These are phyloP conservation scores for Leptopilina boulardi DNA, from an alignment of 1,140 invertebrate species.

Conservation along the genomic window DNA sequence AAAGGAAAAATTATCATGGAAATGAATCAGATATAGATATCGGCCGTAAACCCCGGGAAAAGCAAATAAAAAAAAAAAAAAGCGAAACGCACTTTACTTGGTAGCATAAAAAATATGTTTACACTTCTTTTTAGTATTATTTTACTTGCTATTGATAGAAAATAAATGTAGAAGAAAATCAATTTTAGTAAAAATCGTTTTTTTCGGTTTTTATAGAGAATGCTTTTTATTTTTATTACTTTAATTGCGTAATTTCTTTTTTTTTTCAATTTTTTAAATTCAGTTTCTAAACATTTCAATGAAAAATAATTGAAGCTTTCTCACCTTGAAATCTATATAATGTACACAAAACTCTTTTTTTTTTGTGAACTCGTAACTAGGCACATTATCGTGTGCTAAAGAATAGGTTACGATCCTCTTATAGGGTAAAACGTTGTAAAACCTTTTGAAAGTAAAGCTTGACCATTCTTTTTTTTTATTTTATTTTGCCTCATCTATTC, in stretches of 20 bases:
- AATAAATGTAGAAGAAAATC: no score
- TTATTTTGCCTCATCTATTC: neutral
- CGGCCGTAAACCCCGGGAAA: neutral
- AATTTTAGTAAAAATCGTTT: no score
- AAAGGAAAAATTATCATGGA: slow-evolving; percentile 15
- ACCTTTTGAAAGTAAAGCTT: slow-evolving; percentile 44
- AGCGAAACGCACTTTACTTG: neutral
- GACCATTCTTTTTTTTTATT: neutral
- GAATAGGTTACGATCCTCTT: slow-evolving; percentile 10
- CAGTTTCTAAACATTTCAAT: no score
- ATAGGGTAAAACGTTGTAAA: slow-evolving; percentile 7
- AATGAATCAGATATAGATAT: slow-evolving; percentile 7
- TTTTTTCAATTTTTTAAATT: no score
- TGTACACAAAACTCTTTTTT: neutral
- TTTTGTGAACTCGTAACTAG: neutral
- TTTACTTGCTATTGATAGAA: no score
- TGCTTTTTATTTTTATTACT: no score
- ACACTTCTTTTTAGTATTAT: no score
- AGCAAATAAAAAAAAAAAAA: slow-evolving; percentile 17
- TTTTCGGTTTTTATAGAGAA: no score
- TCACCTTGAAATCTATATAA: neutral
- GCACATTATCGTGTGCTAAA: neutral
- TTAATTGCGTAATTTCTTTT: no score
- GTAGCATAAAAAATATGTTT: no score
- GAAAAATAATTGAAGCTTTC: no score